Base-by-base conservation (phyloP, 2,888 invertebrate genomes). In the Cephalotes varians region DNA sequence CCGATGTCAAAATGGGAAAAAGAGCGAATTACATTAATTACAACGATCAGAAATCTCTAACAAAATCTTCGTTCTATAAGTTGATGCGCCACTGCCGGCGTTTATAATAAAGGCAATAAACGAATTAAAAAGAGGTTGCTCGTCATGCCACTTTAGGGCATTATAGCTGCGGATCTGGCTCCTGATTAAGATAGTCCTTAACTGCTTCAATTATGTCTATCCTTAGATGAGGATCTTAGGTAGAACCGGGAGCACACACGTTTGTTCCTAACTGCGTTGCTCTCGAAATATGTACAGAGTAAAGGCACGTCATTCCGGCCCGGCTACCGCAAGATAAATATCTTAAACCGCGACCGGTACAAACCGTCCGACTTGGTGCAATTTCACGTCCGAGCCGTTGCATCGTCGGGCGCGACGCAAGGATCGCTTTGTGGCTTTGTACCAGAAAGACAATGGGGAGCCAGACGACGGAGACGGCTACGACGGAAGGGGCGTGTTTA, bases 401-500 rank as follows among this genome's bases (percentile, higher is more conserved):
- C 77, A 79, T 58, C 34, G 21, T n/a, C 44, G n/a, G 34, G 12
- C 56, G 37, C 60, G 37, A 44, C 44, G 51, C 44, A 56, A 83
- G 83, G 84, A 83, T 84, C 85, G 90, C 92, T 92, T 91, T 91
- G 91, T 90, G 92, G 91, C 93, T 93, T 93, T 92, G 91, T 91
- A 88, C 86, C 21, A 49, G 12, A 25, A 71, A 94, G 93, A 94
- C 93, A 94, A 94, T 93, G 90, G 91, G 49, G 34, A 81, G 56
- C 54, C 62, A 28, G 64, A 67, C 51, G 49, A 81, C 77, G 44
- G 64, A 67, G 76, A 84, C 83, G 85, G 85, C 83, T 85, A 88
- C 87, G 86, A 83, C 86, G 87, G 89, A 88, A 84, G 87, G 91
- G 91, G 89, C 91, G 93, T 94, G 94, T 93, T 93, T 93, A 91